Conservation (phyloP, 1,140 invertebrate genomes). For the Popillia japonica region DNA sequence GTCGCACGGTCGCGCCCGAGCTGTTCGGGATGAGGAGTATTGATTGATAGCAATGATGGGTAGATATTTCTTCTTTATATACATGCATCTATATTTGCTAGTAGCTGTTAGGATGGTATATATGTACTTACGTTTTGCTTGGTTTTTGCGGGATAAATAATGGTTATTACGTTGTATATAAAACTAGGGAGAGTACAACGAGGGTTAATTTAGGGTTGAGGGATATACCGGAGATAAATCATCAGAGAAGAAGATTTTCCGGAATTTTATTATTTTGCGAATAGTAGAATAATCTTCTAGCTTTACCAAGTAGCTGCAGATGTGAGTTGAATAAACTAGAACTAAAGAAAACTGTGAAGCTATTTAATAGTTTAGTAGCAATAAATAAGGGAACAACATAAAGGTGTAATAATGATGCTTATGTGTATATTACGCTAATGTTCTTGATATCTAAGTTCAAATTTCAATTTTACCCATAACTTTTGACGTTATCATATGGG, state of each 20-base stretch:
- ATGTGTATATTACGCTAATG: too few species aligned
- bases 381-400: too few species aligned
- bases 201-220: slow-evolving; percentile 13
- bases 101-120: not conserved
- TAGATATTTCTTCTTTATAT: slow-evolving; percentile 12
- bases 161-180: not conserved
- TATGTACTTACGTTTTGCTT: not conserved
- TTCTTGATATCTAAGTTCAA: too few species aligned
- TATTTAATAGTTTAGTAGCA: too few species aligned
- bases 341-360: too few species aligned
- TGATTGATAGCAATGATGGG: slow-evolving; percentile 12
- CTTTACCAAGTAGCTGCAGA: too few species aligned
- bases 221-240: not conserved
- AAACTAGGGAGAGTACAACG: not conserved
- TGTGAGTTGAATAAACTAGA: too few species aligned
- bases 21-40: not conserved
- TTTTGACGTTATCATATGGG: too few species aligned
- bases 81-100: not conserved
- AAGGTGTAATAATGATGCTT: too few species aligned
- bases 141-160: not conserved
- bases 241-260: not conserved
- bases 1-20: not conserved
- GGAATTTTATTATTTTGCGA: too few species aligned
- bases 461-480: too few species aligned
- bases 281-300: too few species aligned